Percentiles rank a stretch among this genome's conserved stretches.
These are phyloP conservation scores for Cotesia glomerata DNA, from an alignment of 1,140 invertebrate species.

Conservation along the genomic window DNA sequence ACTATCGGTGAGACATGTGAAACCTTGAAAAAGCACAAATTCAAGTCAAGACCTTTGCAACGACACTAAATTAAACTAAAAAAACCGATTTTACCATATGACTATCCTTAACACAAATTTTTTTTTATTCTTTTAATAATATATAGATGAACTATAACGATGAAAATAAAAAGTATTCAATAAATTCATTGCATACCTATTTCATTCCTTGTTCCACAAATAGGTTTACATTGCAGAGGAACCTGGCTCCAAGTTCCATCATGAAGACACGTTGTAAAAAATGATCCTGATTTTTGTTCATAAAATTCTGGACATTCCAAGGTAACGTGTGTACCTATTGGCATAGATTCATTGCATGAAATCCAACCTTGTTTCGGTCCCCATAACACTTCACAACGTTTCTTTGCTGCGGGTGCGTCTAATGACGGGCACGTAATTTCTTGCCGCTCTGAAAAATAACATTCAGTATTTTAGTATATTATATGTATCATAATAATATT, in stretches of 20 bases:
- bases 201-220: conserved; percentile 39
- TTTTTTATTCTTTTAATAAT: no score
- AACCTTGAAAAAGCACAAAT: no score
- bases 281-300: conserved; percentile 37
- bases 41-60: no score
- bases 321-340: conserved; percentile 45
- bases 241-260: conserved; percentile 57
- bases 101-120: no score
- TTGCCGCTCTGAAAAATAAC: conserved; percentile 20
- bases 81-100: no score
- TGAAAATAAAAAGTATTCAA: neutral
- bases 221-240: conserved; percentile 49
- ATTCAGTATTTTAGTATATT: neutral
- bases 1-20: no score
- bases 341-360: conserved; percentile 43
- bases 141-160: neutral
- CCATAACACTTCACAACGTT: conserved; percentile 45
- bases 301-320: conserved; percentile 54
- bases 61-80: no score
- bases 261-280: conserved; percentile 47
- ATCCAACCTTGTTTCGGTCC: conserved; percentile 43
- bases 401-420: conserved; percentile 32
- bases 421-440: conserved; percentile 43
- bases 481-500: neutral
- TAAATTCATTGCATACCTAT: conserved; percentile 24